Evolutionary conservation across 2,888 invertebrate genomes (phyloP).

Genomic region (Lasioglossum malachurum): DNA sequence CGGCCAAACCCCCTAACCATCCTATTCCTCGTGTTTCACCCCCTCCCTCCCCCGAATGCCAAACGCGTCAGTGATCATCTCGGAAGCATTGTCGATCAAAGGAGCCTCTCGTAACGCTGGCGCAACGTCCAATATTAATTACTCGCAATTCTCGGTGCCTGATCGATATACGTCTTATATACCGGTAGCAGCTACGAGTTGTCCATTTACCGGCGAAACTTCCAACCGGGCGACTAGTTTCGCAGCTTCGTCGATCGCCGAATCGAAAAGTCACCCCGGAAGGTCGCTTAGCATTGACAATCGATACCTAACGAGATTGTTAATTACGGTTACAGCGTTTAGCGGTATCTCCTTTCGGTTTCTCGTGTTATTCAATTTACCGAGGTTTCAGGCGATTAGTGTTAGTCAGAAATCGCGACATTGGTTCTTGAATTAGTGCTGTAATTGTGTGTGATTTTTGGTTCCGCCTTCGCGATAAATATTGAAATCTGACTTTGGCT

Average conservation of each 20-base stretch:
- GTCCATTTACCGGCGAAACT: not conserved
- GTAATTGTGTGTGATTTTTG: not conserved
- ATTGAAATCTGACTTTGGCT: not conserved
- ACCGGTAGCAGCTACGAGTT: not conserved
- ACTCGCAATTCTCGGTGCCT: constrained; percentile 9
- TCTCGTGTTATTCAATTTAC: not conserved
- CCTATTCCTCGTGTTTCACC: constrained; percentile 84
- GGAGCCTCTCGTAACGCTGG: constrained; percentile 53
- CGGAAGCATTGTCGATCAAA: constrained; percentile 78
- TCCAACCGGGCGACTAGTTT: not conserved
- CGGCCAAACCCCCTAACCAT: constrained; percentile 75
- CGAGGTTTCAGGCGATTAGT: not conserved
- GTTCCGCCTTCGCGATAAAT: not conserved
- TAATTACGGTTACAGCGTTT: not conserved
- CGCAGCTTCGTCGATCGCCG: not conserved
- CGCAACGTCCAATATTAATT: constrained; percentile 41
- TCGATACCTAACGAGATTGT: not conserved
- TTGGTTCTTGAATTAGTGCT: not conserved
- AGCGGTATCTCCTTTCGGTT: not conserved
- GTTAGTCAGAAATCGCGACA: not conserved
- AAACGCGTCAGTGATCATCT: constrained; percentile 81
- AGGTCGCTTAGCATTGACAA: not conserved
- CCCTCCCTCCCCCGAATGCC: constrained; percentile 84
- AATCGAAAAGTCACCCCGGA: not conserved
- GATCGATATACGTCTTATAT: not conserved